Conservation (phyloP, 2,113 vertebrate genomes). For the Gobio gobio region DNA sequence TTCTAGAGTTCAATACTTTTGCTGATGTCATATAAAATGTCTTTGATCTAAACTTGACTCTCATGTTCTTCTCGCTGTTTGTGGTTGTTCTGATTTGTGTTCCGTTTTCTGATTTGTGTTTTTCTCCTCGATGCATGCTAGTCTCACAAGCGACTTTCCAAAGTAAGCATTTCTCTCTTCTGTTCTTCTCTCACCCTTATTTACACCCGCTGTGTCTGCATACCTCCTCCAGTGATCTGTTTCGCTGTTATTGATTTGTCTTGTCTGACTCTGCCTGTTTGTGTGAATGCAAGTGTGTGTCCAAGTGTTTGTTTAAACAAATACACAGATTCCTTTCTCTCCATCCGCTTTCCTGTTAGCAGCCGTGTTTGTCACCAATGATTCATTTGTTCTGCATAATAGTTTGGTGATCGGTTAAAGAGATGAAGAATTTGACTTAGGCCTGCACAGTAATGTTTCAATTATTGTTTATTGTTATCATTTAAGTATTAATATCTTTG, state of each 20-base stretch:
- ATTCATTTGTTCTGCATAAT: not conserved
- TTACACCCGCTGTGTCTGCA: slow-evolving; percentile 28
- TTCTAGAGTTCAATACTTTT: slow-evolving; percentile 43
- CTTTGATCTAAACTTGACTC: slow-evolving; percentile 72
- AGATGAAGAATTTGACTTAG: not conserved
- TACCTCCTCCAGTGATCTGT: not conserved
- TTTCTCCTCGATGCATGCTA: slow-evolving; percentile 90
- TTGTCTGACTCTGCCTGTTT: slow-evolving; percentile 40
- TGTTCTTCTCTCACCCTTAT: slow-evolving; percentile 69
- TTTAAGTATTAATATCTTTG: too few relatives aligned
- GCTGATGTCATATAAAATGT: slow-evolving; percentile 64
- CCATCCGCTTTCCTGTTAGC: not conserved
- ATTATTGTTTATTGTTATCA: too few relatives aligned
- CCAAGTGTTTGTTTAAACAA: slow-evolving; percentile 18
- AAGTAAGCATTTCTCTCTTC: slow-evolving; percentile 94
- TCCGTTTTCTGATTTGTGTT: slow-evolving; percentile 79
- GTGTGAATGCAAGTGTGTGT: slow-evolving; percentile 22
- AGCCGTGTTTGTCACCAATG: not conserved
- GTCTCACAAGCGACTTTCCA: slow-evolving; percentile 99
- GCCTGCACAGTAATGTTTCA: not conserved
- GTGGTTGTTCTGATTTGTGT: slow-evolving; percentile 65
- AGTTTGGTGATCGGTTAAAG: not conserved
- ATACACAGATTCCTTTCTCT: not conserved
- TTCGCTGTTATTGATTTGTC: not conserved
- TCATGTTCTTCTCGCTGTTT: slow-evolving; percentile 64